phyloP scores from a whole-genome alignment of 2,888 invertebrate genomes.

The Itoplectis maculator region DNA sequence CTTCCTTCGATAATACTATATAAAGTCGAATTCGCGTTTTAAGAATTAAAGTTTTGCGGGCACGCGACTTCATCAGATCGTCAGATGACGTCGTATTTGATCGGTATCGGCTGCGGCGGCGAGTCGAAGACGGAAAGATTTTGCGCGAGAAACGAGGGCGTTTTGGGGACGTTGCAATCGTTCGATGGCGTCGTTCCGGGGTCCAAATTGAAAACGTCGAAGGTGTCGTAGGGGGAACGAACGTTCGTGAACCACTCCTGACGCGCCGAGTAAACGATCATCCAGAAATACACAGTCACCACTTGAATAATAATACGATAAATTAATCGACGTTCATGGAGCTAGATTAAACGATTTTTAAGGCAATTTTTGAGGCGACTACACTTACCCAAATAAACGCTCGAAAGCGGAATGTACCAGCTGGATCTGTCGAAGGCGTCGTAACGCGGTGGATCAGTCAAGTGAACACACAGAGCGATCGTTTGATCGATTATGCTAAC shows the following conservation, averaged over 20 bases:
- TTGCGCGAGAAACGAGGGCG: slow-evolving; percentile 79
- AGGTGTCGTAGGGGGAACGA: slow-evolving; percentile 41
- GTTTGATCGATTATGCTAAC: slow-evolving; percentile 81
- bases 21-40: background rate
- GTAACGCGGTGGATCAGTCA: slow-evolving; percentile 72
- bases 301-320: slow-evolving; percentile 70
- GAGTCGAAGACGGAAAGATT: slow-evolving; percentile 74
- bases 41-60: too few species aligned
- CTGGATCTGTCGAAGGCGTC: slow-evolving; percentile 73
- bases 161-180: slow-evolving; percentile 76
- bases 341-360: background rate
- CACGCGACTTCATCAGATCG: too few species aligned
- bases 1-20: slow-evolving; percentile 30
- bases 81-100: slow-evolving; percentile 69
- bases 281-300: slow-evolving; percentile 79
- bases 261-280: slow-evolving; percentile 79
- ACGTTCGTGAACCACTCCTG: slow-evolving; percentile 73
- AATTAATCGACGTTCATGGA: background rate
- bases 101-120: slow-evolving; percentile 67
- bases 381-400: slow-evolving; percentile 79
- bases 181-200: slow-evolving; percentile 52
- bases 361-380: background rate
- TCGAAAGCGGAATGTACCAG: slow-evolving; percentile 79
- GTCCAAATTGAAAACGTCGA: slow-evolving; percentile 41
- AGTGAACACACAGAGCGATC: slow-evolving; percentile 76